Base-by-base conservation (phyloP, 2,888 invertebrate species). In the Nesidiocoris tenuis region DNA sequence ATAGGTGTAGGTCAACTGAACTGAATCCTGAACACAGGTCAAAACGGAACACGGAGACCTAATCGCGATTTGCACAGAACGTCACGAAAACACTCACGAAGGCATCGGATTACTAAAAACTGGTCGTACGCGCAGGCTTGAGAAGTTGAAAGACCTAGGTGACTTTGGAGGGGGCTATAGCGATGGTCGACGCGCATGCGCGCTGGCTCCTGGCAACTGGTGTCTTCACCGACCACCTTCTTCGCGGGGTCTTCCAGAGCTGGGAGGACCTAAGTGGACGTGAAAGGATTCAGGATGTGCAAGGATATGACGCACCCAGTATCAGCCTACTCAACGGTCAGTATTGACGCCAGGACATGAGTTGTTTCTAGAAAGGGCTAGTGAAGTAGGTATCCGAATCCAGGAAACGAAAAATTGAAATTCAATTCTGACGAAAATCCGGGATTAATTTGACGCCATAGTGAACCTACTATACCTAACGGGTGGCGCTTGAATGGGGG, bases 101-200 rank as follows among this genome's bases (percentile, higher is more conserved):
- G 5, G 12, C 39, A 39, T 39, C 3, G 39, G 12, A 39, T 12
- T 39, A 39, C 39, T n/a, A n/a, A 39, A 39, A 39, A 39, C 39
- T 39, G 39, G 39, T 39, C 5, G 39, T 7, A 39, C 39, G 39
- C 39, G 39, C 3, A 39, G 39, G 39, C 39, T 61, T 21, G n/a
- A 61, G 18, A 61, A 61, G 61, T 61, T 61, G 61, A 61, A 61
- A 21, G 61, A 61, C 61, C 61, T 9, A 61, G 61, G 9, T 1
- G 5, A 21, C 21, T 9, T 18, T 17, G 21, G 61, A 2, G 39
- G 39, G 5, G 3, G 5, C 39, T 39, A 39, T 39, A 39, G 39
- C 12, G 39, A 39, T 39, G 39, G 39, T 39, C 39, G 39, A 7
- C 39, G 39, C 39, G 39, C 39, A 3, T 39, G 39, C 39, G 39